Percentiles rank a stretch among this genome's conserved stretches.
phyloP scores from a whole-genome alignment of 1,140 invertebrate species.

The Ceratina calcarata region DNA sequence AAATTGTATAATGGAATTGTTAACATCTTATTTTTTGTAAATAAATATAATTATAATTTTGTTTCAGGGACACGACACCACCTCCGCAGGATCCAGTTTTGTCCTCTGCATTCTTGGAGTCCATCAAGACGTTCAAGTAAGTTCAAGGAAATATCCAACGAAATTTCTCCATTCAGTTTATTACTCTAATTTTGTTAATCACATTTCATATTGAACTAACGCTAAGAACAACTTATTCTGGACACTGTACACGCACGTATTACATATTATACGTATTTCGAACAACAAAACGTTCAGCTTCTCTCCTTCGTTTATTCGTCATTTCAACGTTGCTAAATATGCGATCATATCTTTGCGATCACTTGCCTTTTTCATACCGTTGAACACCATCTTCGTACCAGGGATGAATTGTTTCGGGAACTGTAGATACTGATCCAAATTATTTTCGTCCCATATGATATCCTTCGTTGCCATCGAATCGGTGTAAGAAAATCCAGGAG shows the following conservation, averaged over 20 bases:
- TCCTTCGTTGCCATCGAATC: conserved; percentile 81
- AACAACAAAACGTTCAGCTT: background rate
- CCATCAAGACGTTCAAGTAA: conserved; percentile 83
- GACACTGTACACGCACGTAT: background rate
- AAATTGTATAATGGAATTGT: no score
- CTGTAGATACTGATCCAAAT: conserved; percentile 94
- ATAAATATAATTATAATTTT: conserved; percentile 11
- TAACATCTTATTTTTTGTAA: background rate
- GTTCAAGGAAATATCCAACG: background rate
- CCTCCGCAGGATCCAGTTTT: conserved; percentile 90
- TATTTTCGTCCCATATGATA: conserved; percentile 95
- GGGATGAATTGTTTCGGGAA: conserved; percentile 99
- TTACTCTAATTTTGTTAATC: background rate
- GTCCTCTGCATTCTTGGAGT: conserved; percentile 88
- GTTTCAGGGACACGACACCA: conserved; percentile 92
- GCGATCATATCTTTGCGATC: conserved; percentile 97
- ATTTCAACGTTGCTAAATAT: conserved; percentile 91
- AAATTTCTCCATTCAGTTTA: background rate
- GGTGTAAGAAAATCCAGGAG: conserved; percentile 57
- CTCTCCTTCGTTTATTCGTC: conserved; percentile 72
- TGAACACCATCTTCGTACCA: conserved; percentile 99
- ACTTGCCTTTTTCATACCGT: conserved; percentile 95
- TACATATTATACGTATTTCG: no score
- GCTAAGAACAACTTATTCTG: background rate
- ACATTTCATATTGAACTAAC: background rate